A percentile compares a stretch with the other conserved stretches of the same genome.
These are phyloP conservation scores for Agrypnia vestita DNA, from an alignment of 1,140 invertebrate genomes.

Conservation along the genomic window DNA sequence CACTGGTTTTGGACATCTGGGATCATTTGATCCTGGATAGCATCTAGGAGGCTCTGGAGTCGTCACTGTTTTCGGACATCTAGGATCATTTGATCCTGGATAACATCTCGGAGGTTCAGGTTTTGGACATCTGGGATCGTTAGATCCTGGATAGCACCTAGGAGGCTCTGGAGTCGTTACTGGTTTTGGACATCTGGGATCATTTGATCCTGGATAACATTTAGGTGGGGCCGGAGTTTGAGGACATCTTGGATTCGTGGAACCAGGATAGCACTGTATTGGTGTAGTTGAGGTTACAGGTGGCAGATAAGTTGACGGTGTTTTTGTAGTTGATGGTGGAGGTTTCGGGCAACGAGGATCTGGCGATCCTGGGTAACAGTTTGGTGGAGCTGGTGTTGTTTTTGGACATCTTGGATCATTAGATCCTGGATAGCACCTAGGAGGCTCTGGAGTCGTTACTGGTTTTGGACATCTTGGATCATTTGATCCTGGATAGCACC, in stretches of 20 bases:
- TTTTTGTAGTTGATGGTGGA: too few species aligned
- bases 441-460: conserved; percentile 57
- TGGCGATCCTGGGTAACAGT: conserved; percentile 64
- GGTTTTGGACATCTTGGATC: conserved; percentile 65
- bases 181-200: conserved; percentile 64
- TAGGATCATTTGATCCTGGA: conserved; percentile 69
- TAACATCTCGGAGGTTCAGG: conserved; percentile 64
- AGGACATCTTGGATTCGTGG: conserved; percentile 63
- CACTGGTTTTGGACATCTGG: conserved; percentile 63
- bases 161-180: conserved; percentile 57
- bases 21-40: conserved; percentile 67
- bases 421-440: conserved; percentile 60
- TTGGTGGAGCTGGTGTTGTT: conserved; percentile 58
- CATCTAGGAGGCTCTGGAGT: conserved; percentile 62
- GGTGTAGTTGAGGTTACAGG: too few species aligned
- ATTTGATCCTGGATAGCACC: conserved; percentile 64
- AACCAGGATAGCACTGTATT: conserved; percentile 64
- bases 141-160: conserved; percentile 61
- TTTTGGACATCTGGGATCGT: conserved; percentile 64
- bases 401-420: conserved; percentile 64
- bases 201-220: conserved; percentile 64
- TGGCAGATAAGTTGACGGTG: too few species aligned
- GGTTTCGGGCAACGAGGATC: conserved; percentile 63
- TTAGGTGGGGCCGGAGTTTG: conserved; percentile 51
- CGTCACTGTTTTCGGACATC: conserved; percentile 66